These are phyloP conservation scores for Sinocyclocheilus maitianheensis DNA, from an alignment of 2,113 vertebrate species.

Conservation along the genomic window DNA sequence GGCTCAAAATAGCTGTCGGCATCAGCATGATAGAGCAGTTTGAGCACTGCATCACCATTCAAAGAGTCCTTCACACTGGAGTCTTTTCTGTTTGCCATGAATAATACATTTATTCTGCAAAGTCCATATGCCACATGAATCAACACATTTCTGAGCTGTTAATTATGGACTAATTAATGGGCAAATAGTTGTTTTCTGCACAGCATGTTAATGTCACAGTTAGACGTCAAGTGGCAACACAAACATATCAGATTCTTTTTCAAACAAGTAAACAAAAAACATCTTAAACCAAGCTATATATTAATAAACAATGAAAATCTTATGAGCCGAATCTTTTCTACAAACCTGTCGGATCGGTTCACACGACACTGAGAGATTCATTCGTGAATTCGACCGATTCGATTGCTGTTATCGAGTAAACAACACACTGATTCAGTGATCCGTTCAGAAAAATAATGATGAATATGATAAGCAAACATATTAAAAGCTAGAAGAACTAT, in stretches of 20 bases:
- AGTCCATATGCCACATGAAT: conserved; percentile 19
- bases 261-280: background rate
- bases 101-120: background rate
- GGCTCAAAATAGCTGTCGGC: conserved; percentile 1
- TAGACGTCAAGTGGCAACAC: background rate
- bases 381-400: background rate
- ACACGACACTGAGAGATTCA: background rate
- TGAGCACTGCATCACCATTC: background rate
- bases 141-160: background rate
- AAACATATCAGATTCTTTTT: background rate
- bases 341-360: background rate
- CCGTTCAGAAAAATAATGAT: no score
- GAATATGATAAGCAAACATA: no score
- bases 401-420: background rate
- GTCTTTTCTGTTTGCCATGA: background rate
- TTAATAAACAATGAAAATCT: background rate
- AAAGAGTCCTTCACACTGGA: background rate
- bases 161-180: conserved; percentile 15
- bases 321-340: no score
- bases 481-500: no score
- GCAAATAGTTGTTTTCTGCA: background rate
- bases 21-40: background rate
- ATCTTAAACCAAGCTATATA: background rate
- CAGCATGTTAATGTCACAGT: conserved; percentile 18
- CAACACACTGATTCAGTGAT: background rate